Percentiles rank a stretch among this genome's conserved stretches.
phyloP scores from a whole-genome alignment of 2,888 invertebrate species.

The Chrysina gloriosa region DNA sequence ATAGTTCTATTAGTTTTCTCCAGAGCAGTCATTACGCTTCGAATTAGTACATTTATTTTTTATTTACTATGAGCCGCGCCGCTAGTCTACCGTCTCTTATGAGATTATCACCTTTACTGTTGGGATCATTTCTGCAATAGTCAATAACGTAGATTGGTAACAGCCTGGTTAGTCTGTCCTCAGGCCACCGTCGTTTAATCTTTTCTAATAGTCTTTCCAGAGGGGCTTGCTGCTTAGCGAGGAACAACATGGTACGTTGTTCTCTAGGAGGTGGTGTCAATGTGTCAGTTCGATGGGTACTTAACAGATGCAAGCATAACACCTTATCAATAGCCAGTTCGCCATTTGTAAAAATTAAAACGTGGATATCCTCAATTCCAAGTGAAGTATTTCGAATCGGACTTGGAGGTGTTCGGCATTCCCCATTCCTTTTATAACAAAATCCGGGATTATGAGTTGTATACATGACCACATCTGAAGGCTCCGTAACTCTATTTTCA shows the following conservation, averaged over 20 bases:
- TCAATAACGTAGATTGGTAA: slow-evolving; percentile 56
- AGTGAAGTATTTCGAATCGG: slow-evolving; percentile 49
- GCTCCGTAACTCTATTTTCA: slow-evolving; percentile 48
- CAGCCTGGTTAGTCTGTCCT: slow-evolving; percentile 49
- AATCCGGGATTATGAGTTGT: slow-evolving; percentile 64
- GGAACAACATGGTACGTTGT: slow-evolving; percentile 49
- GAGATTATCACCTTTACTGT: slow-evolving; percentile 39
- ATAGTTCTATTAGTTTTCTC: slow-evolving; percentile 61
- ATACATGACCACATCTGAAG: slow-evolving; percentile 61
- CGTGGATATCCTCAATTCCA: slow-evolving; percentile 59
- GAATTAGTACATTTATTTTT: slow-evolving; percentile 61
- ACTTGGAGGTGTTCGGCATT: slow-evolving; percentile 50
- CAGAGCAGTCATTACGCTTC: slow-evolving; percentile 61
- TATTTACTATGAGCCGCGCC: slow-evolving; percentile 61
- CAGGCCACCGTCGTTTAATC: slow-evolving; percentile 53
- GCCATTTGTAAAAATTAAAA: slow-evolving; percentile 63
- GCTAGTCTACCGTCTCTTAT: slow-evolving; percentile 57
- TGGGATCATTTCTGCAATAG: neutral
- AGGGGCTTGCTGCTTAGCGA: slow-evolving; percentile 58
- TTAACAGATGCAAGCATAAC: slow-evolving; percentile 64
- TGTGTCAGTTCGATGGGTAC: slow-evolving; percentile 61
- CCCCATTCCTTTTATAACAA: slow-evolving; percentile 60
- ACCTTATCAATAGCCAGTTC: slow-evolving; percentile 66
- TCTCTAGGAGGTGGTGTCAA: slow-evolving; percentile 55
- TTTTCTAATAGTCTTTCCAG: slow-evolving; percentile 59